Evolutionary conservation across 2,113 vertebrate species (phyloP).

Genomic region (Arvicanthis niloticus): DNA sequence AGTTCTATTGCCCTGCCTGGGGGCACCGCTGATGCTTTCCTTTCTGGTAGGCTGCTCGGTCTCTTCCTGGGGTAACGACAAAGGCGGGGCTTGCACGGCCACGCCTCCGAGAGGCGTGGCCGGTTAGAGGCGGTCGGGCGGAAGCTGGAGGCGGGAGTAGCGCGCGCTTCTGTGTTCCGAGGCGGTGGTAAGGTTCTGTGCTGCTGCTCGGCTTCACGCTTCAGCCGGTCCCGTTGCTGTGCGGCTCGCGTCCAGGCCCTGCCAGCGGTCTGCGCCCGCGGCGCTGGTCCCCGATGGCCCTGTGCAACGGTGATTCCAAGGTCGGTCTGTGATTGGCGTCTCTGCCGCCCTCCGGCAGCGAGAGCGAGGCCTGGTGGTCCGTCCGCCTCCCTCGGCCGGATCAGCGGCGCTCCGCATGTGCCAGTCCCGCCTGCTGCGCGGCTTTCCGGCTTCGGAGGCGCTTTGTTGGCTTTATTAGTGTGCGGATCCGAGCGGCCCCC

Average conservation of each 20-base stretch:
- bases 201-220: not conserved
- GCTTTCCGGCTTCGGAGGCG: not conserved
- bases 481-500: not conserved
- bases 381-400: not conserved
- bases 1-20: not conserved
- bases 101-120: not conserved
- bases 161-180: conserved; percentile 50
- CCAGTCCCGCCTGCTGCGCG: conserved; percentile 40
- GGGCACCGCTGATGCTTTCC: not conserved
- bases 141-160: conserved; percentile 78
- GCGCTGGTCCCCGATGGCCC: conserved; percentile 89
- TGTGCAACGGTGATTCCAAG: conserved; percentile 98
- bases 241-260: not conserved
- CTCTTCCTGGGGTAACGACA: not conserved
- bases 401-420: not conserved
- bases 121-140: conserved; percentile 27
- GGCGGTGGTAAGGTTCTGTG: not conserved
- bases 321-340: conserved; percentile 87
- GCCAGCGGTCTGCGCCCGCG: conserved; percentile 27
- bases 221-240: not conserved
- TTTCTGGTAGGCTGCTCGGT: not conserved
- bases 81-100: not conserved
- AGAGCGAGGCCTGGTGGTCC: not conserved
- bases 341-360: not conserved
- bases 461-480: conserved; percentile 67